Evolutionary conservation across 2,888 invertebrate genomes (phyloP), one percentile per base, ranked within the genome.

Genomic region (Poecilobothrus nobilitatus): DNA sequence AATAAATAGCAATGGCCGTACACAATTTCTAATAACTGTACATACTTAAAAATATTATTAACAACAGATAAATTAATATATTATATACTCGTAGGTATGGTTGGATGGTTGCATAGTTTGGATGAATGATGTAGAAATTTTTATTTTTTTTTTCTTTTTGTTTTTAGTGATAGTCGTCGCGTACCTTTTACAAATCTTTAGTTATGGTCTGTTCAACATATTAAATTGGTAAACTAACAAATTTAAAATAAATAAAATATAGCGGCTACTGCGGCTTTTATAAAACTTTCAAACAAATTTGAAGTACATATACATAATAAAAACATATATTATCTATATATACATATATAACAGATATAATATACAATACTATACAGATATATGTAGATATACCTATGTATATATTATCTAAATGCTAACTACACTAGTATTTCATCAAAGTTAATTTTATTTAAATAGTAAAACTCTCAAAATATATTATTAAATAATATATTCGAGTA

Each of bases 161-260:
- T 27, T 27, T 27, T 27, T 2, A 27, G 27, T 27, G 27, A 27
- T 27, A 27, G 27, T 27, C 27, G 27, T 27, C 27, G 27, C 61
- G 68, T 63, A 66, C 64, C 33, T 53, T 53, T 53, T 53, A 53
- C 53, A 53, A 53, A 53, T 53, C 53, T 53, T 53, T 53, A 53
- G 53, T 53, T 53, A 53, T 53, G 53, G 53, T 53, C 53, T 53
- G 53, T 53, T 53, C 53, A 53, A 53, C n/a, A 18, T 53, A 53
- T 53, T 53, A 53, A 53, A 53, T 53, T 70, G 70, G 68, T 71
- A 70, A 71, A 70, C 70, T 72, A 72, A 73, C 73, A 73, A 73
- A 73, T 71, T 73, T 73, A 71, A 73, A 72, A 72, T 72, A 73
- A 73, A 73, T 71, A 73, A 70, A 69, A 71, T 64, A 70, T 64